Base-by-base conservation (phyloP, 2,113 vertebrate genomes). In the Cyanocitta stelleri region DNA sequence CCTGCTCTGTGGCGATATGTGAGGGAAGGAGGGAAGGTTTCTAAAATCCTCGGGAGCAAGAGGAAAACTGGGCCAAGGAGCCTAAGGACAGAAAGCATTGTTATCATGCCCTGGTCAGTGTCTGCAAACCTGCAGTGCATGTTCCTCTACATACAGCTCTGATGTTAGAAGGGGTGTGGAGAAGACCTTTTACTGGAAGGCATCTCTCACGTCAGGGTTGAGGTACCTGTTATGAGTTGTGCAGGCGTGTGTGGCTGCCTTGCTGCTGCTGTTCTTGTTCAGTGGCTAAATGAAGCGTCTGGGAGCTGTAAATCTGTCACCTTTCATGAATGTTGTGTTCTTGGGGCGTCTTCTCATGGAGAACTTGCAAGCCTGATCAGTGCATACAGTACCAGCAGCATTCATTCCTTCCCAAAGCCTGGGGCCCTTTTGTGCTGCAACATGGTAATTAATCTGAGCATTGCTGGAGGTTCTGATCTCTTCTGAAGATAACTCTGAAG, bases 241-340 rank as follows among this genome's bases (percentile, higher is more conserved):
- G 69, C 61, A 71, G 44, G 55, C 0, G 1, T 62, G 51, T 49
- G 24, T 78, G 85, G 56, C 66, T 89, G 78, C 51, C 66, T 68
- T 2, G 3, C 59, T 92, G 67, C 52, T 95, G 49, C 67, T 4
- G 0, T 75, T 87, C 58, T 63, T 92, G 35, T 80, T 76, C 59
- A 39, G 12, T 48, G 76, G 66, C 51, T 83, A 39, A 95, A 14
- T 44, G 55, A 85, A 89, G 33, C 69, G 63, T 93, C 56, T 78
- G 32, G 44, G 80, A 80, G n/a, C 83, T 75, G 43, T 96, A 89
- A 96, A 95, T 90, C 87, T 90, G 72, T 97, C 89, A 75, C 52
- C 52, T 83, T 66, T 48, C 15, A 3, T 21, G 48, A 80, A 35
- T 1, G 2, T 48, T 94, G 64, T 39, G 8, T 87, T 91, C 30